Percentiles rank a stretch among this genome's conserved stretches.
phyloP scores from a whole-genome alignment of 2,888 invertebrate species.

The Drosophila tanythrix region DNA sequence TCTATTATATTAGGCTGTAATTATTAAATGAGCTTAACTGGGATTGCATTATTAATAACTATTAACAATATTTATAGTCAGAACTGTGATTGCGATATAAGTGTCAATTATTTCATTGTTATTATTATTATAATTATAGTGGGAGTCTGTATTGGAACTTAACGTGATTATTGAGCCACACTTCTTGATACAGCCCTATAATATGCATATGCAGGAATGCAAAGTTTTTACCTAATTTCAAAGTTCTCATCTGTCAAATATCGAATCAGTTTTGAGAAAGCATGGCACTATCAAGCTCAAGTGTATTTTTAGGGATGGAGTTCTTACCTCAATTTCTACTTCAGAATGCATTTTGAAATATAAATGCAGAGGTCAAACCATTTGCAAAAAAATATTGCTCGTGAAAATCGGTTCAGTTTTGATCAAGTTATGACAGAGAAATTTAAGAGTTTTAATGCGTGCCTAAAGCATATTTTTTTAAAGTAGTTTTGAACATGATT shows the following conservation, averaged over 20 bases:
- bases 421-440: background rate
- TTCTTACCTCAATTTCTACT: background rate
- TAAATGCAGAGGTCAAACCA: background rate
- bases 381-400: background rate
- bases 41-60: background rate
- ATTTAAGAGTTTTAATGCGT: background rate
- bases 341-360: too few species aligned
- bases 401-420: background rate
- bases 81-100: too few species aligned
- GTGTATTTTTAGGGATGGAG: background rate
- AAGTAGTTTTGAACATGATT: background rate
- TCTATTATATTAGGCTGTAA: background rate
- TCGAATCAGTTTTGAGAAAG: background rate
- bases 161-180: too few species aligned
- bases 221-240: background rate
- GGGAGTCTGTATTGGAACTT: too few species aligned
- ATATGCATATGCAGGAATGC: background rate
- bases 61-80: too few species aligned
- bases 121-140: too few species aligned
- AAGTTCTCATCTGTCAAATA: background rate
- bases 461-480: background rate
- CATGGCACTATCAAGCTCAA: background rate
- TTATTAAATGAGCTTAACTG: background rate
- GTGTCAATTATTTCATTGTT: too few species aligned
- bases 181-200: too few species aligned